Evolutionary conservation across 2,797 vertebrate species (phyloP).

Genomic region (Pygocentrus nattereri): DNA sequence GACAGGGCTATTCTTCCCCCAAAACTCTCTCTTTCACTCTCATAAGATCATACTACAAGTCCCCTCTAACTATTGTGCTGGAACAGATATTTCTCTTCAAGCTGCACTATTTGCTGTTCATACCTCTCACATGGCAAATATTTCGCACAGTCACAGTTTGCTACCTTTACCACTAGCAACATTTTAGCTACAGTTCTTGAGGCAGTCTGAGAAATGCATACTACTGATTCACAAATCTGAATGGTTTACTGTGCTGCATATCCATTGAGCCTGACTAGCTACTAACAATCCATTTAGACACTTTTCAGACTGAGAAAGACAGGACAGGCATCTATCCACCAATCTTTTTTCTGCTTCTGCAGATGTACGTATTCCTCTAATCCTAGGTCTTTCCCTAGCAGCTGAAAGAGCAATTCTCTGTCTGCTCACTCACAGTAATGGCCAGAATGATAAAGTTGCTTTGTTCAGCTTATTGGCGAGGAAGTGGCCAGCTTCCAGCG

Average conservation of each 20-base stretch:
- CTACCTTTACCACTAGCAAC: neutral
- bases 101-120: neutral
- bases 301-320: neutral
- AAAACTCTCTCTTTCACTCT: neutral
- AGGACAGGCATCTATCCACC: neutral
- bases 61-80: neutral
- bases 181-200: neutral
- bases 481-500: slow-evolving; percentile 24
- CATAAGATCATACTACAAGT: neutral
- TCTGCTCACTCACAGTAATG: slow-evolving; percentile 48
- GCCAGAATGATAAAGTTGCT: slow-evolving; percentile 56
- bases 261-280: slow-evolving; percentile 25
- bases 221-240: neutral
- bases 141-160: neutral
- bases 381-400: slow-evolving; percentile 36
- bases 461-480: slow-evolving; percentile 54
- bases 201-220: neutral
- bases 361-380: slow-evolving; percentile 29
- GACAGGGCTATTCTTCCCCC: neutral
- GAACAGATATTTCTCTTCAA: neutral
- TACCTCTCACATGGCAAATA: neutral
- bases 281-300: slow-evolving; percentile 35
- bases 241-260: neutral
- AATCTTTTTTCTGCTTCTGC: slow-evolving; percentile 12
- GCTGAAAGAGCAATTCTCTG: slow-evolving; percentile 54